These are phyloP conservation scores for Chionodraco myersi DNA, from an alignment of 2,113 vertebrate species.

Conservation along the genomic window DNA sequence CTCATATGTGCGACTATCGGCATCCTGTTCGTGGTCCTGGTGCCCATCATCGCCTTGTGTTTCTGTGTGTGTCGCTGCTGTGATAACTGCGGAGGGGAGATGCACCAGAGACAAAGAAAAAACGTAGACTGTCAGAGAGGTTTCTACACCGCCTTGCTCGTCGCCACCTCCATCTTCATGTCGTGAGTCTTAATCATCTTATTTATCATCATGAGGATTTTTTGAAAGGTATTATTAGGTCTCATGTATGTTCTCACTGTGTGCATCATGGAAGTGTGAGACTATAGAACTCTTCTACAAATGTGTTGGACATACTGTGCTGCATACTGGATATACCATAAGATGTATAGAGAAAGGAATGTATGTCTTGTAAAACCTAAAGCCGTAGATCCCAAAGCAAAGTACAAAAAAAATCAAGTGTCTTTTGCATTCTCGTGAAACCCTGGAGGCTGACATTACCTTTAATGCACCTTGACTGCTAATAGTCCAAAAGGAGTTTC, in stretches of 20 bases:
- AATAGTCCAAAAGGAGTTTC: no score
- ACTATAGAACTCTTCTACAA: neutral
- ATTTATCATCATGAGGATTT: neutral
- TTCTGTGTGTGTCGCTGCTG: slow-evolving; percentile 96
- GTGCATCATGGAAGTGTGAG: neutral
- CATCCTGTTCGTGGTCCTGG: slow-evolving; percentile 87
- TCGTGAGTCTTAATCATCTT: slow-evolving; percentile 83
- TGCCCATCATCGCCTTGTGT: slow-evolving; percentile 89
- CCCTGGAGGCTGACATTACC: no score
- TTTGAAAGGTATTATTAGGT: neutral
- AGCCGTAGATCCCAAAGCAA: no score
- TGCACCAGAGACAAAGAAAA: slow-evolving; percentile 96
- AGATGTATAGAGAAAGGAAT: neutral
- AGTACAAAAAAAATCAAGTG: neutral
- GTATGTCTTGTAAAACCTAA: no score
- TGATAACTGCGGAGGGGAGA: slow-evolving; percentile 96
- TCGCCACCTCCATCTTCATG: slow-evolving; percentile 88
- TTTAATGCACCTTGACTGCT: no score
- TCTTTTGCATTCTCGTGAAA: no score
- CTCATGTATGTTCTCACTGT: neutral
- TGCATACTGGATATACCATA: neutral
- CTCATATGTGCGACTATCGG: slow-evolving; percentile 86
- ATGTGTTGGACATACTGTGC: neutral
- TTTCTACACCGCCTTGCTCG: slow-evolving; percentile 87
- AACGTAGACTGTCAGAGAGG: slow-evolving; percentile 89